phyloP scores from a whole-genome alignment of 2,113 vertebrate species.

The Brevimyrus niger region DNA sequence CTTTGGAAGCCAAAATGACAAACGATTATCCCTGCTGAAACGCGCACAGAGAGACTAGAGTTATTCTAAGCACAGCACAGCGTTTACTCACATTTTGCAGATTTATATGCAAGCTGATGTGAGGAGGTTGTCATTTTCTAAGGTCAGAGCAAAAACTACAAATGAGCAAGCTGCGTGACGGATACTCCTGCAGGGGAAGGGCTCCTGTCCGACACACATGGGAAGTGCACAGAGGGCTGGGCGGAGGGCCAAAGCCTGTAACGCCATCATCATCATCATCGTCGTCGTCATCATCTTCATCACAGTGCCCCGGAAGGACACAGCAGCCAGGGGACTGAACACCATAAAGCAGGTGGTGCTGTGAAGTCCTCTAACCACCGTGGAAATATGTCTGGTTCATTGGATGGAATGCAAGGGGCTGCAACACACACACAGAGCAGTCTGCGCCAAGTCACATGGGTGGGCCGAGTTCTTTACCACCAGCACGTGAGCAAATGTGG shows the following conservation, averaged over 20 bases:
- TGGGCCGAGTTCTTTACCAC: neutral
- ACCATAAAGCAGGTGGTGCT: neutral
- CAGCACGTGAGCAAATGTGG: neutral
- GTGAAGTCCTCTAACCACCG: neutral
- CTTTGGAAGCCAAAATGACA: neutral
- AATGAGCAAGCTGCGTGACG: neutral
- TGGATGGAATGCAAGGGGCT: neutral
- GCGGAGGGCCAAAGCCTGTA: neutral
- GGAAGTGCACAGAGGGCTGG: neutral
- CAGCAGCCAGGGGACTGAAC: neutral
- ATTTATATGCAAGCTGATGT: neutral
- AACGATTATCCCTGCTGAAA: neutral
- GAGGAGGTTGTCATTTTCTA: neutral
- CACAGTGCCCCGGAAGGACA: neutral
- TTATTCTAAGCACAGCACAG: neutral
- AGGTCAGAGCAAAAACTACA: neutral
- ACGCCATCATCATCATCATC: neutral
- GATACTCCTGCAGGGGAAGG: neutral
- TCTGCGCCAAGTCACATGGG: neutral
- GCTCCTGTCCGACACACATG: neutral
- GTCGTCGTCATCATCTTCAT: neutral
- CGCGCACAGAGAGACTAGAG: neutral
- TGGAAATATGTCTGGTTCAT: neutral
- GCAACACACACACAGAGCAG: neutral
- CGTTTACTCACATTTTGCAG: neutral